phyloP scores from a whole-genome alignment of 2,113 vertebrate genomes.

The Chaetodon auriga region DNA sequence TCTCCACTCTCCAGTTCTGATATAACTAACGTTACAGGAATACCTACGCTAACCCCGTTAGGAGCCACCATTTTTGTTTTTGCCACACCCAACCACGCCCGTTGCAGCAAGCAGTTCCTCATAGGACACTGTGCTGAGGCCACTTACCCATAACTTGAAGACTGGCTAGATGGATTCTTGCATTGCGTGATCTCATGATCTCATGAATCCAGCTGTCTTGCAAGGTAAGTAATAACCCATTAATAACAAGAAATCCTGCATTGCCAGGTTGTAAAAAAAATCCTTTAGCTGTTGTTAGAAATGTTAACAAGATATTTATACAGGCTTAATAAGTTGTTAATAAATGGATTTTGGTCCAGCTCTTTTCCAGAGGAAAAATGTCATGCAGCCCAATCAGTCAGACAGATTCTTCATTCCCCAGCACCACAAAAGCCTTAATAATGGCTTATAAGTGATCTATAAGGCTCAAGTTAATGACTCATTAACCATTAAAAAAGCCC shows the following conservation, averaged over 20 bases:
- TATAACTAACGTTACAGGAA: too few relatives aligned
- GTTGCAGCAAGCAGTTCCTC: too few relatives aligned
- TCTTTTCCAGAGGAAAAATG: not conserved
- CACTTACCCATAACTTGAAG: too few relatives aligned
- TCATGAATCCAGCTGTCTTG: too few relatives aligned
- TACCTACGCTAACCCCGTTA: too few relatives aligned
- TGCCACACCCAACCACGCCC: too few relatives aligned
- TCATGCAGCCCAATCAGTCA: not conserved
- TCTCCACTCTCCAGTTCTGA: too few relatives aligned
- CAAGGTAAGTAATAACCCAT: too few relatives aligned
- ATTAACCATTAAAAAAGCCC: not conserved
- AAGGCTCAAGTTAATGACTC: not conserved
- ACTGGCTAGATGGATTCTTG: too few relatives aligned
- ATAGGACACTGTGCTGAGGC: too few relatives aligned
- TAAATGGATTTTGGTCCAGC: not conserved
- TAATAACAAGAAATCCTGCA: not conserved
- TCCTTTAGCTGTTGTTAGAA: not conserved
- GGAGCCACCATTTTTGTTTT: too few relatives aligned
- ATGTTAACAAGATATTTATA: conserved; percentile 5
- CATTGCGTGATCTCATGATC: too few relatives aligned
- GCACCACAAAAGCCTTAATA: not conserved
- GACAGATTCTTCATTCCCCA: not conserved
- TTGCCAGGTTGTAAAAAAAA: not conserved
- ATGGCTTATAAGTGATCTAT: not conserved
- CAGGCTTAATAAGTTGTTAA: not conserved